phyloP scores from a whole-genome alignment of 2,888 invertebrate species.

The Isotomurus palustris region DNA sequence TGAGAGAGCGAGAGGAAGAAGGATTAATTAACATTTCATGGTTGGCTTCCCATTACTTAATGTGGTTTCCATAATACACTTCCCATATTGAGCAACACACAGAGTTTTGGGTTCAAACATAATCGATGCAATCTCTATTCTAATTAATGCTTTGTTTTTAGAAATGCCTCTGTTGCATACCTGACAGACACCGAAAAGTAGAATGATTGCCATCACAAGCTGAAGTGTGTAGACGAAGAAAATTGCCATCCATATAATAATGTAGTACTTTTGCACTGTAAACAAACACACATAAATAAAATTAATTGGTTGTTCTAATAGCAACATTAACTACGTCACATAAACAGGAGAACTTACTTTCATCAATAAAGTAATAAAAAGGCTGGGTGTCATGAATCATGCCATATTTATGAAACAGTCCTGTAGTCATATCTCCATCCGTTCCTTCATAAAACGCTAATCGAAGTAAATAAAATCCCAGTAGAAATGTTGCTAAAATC shows the following conservation, averaged over 20 bases:
- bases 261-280: conserved; percentile 37
- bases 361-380: conserved; percentile 38
- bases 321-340: no score
- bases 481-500: conserved; percentile 33
- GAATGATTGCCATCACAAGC: conserved; percentile 37
- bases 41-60: no score
- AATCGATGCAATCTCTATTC: no score
- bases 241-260: conserved; percentile 38
- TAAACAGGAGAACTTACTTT: conserved; percentile 29
- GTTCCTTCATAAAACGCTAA: conserved; percentile 40
- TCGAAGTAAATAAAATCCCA: conserved; percentile 34
- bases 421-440: conserved; percentile 40
- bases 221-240: conserved; percentile 39
- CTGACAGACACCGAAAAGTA: conserved; percentile 40
- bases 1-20: no score
- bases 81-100: no score
- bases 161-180: no score
- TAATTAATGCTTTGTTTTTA: no score
- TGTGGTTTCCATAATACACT: no score
- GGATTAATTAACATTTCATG: no score
- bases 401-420: conserved; percentile 35
- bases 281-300: not conserved
- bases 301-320: no score
- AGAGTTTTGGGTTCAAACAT: no score
- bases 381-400: conserved; percentile 34